Evolutionary conservation across 2,888 invertebrate species (phyloP), one percentile per base, ranked within the genome.

Genomic region (Cyclophora albipunctata): DNA sequence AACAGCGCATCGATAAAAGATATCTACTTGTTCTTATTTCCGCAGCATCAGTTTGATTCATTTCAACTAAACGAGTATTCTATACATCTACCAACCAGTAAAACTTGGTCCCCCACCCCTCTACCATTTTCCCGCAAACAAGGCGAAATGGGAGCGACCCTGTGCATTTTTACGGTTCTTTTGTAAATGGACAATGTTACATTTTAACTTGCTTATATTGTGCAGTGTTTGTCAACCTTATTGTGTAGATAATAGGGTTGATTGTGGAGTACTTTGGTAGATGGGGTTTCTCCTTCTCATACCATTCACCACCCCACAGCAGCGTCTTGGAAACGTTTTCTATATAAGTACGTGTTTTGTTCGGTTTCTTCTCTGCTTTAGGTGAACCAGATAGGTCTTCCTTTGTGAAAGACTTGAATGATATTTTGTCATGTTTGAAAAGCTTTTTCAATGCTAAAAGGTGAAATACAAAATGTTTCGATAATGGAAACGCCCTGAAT

Each of bases 321-420:
- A 74, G 65, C 78, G 82, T 85, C 85, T 84, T 84, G 84, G 79
- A 78, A 81, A 81, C 78, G 81, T 78, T 82, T 75, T 76, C 75
- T 75, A 73, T 37, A 69, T 75, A 75, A 78, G 79, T 78, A 84
- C 75, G 74, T 68, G 75, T 81, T 84, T 84, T 84, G 83, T 85
- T 84, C 81, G 78, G 76, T 80, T 82, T 80, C 76, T 73, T 62
- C 55, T 20, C 20, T 20, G 69, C 79, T 75, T 80, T 77, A 81
- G 73, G 72, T 70, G 69, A 66, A 60, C 73, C 64, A 78, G 69
- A 68, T 71, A 69, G 62, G 62, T 65, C 58, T 59, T 52, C 56
- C 54, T 61, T 61, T 62, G 63, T 59, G 46, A 51, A 48, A 34
- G 48, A 46, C 55, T 52, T 59, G 54, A 54, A 55, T 59, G 53